Conservation (phyloP, 2,113 vertebrate genomes). For the Datnioides undecimradiatus region DNA sequence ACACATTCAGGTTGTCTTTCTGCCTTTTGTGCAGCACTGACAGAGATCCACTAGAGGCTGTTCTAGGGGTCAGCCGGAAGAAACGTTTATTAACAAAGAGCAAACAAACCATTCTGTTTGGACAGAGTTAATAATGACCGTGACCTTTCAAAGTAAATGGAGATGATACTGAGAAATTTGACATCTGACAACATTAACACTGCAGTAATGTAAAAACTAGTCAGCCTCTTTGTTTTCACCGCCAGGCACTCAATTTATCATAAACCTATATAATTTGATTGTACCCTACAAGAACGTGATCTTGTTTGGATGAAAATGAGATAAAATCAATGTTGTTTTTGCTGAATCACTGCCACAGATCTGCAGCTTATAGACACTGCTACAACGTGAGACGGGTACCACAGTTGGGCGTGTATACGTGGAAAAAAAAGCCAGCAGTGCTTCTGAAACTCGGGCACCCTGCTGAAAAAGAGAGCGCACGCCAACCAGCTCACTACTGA, state of each 20-base stretch:
- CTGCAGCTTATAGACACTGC: not conserved
- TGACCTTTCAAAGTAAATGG: not conserved
- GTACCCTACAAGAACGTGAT: too few relatives aligned
- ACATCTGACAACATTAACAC: too few relatives aligned
- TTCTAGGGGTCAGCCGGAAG: not conserved
- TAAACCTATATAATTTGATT: not conserved
- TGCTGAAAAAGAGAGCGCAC: constrained; percentile 5
- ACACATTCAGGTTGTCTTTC: constrained; percentile 6
- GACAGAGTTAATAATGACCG: not conserved
- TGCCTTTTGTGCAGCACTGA: constrained; percentile 26
- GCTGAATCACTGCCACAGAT: not conserved
- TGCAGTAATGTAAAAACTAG: too few relatives aligned
- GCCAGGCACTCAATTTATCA: not conserved
- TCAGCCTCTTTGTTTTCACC: too few relatives aligned
- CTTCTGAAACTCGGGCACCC: constrained; percentile 16
- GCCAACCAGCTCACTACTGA: constrained; percentile 48
- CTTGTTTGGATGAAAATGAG: not conserved
- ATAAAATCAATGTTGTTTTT: not conserved
- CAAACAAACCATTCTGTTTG: constrained; percentile 1
- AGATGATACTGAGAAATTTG: too few relatives aligned
- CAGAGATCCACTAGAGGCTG: constrained; percentile 36
- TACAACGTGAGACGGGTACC: not conserved
- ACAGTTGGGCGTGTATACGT: not conserved
- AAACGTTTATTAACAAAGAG: not conserved
- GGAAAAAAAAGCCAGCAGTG: constrained; percentile 16